Percentiles rank a stretch among this genome's conserved stretches.
Evolutionary conservation across 2,797 vertebrate species (phyloP).

Genomic region (Carapus acus): DNA sequence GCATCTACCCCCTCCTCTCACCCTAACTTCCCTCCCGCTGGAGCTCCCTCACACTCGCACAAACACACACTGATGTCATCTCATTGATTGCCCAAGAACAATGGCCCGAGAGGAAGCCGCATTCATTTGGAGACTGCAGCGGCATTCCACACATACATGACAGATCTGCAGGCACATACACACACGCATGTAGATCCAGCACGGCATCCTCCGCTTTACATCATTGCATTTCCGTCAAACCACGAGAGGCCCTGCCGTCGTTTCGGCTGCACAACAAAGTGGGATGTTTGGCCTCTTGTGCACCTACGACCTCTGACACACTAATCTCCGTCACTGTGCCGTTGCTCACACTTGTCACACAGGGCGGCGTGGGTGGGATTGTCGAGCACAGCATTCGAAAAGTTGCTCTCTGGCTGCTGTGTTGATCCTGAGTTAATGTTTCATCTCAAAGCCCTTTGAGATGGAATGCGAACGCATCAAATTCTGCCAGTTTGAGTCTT

Average conservation of each 20-base stretch:
- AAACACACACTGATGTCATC: constrained; percentile 54
- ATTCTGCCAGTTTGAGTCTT: too few relatives aligned
- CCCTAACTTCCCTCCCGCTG: constrained; percentile 46
- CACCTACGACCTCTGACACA: too few relatives aligned
- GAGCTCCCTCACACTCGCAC: constrained; percentile 23
- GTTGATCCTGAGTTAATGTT: background rate
- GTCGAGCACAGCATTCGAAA: background rate
- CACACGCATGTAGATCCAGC: constrained; percentile 24
- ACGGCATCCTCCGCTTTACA: constrained; percentile 4
- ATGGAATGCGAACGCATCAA: too few relatives aligned
- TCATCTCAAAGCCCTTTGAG: too few relatives aligned
- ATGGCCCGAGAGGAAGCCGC: constrained; percentile 58
- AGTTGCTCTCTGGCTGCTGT: background rate
- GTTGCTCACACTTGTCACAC: too few relatives aligned
- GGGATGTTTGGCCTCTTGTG: too few relatives aligned
- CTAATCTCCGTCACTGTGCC: too few relatives aligned
- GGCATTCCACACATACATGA: constrained; percentile 46
- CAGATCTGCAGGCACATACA: constrained; percentile 22
- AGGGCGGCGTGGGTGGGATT: background rate
- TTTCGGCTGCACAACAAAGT: too few relatives aligned
- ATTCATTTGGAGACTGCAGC: constrained; percentile 49
- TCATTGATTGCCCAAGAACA: constrained; percentile 66
- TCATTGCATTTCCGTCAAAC: too few relatives aligned
- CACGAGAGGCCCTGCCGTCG: too few relatives aligned
- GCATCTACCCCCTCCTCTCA: constrained; percentile 20